Percentiles rank a stretch among this genome's conserved stretches.
phyloP scores from a whole-genome alignment of 1,140 invertebrate species.

The Bombus cullumanus region DNA sequence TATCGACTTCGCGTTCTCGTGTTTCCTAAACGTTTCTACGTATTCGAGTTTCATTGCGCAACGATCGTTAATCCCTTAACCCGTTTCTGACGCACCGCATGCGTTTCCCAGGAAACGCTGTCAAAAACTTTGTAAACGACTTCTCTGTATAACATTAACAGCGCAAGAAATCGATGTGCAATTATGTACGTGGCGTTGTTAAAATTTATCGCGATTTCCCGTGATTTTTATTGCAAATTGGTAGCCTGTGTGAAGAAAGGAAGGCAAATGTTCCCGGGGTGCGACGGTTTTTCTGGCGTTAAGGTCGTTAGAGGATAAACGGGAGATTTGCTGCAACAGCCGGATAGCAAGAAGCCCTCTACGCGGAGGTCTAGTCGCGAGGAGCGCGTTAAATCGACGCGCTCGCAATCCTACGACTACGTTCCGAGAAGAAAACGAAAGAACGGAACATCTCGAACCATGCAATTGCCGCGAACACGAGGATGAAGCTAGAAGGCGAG shows the following conservation, averaged over 20 bases:
- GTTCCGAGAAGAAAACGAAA: constrained; percentile 51
- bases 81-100: background rate
- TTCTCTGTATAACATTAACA: background rate
- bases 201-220: constrained; percentile 30
- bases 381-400: constrained; percentile 23
- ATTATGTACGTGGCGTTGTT: constrained; percentile 20
- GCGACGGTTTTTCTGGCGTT: constrained; percentile 46
- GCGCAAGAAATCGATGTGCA: constrained; percentile 11
- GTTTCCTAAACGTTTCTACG: background rate
- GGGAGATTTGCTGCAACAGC: constrained; percentile 40
- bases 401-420: constrained; percentile 27
- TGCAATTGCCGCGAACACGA: background rate
- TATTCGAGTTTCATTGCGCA: background rate
- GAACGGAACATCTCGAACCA: constrained; percentile 2
- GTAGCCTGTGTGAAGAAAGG: constrained; percentile 40
- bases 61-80: background rate
- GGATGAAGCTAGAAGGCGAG: background rate
- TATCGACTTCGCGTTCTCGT: background rate
- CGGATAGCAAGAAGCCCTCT: constrained; percentile 50
- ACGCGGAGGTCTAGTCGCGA: constrained; percentile 50
- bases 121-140: background rate
- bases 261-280: constrained; percentile 34
- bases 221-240: constrained; percentile 29
- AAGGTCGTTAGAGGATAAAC: constrained; percentile 44
- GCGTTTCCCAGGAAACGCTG: background rate